Evolutionary conservation across 1,140 invertebrate species (phyloP), one percentile per base, ranked within the genome.

Genomic region (Aricia agestis): DNA sequence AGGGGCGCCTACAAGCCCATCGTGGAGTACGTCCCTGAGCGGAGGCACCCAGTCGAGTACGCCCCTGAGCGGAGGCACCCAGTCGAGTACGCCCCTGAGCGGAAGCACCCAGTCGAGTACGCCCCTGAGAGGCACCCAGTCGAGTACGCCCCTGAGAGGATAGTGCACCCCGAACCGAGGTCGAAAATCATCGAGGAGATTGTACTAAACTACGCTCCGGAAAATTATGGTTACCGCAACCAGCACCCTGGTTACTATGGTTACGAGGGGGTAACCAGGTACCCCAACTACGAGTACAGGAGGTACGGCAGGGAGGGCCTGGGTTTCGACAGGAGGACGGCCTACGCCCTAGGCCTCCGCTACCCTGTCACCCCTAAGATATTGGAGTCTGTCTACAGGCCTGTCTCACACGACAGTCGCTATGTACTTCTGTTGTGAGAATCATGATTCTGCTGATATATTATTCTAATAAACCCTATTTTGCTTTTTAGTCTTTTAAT

Each of bases 251-350:
- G 59, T 25, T 25, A 13, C 6, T 19, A 19, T 13, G 68, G 31
- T 61, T 69, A 59, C 36, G 17, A 11, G 3, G 6, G 32, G 6
- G 13, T 41, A 18, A 61, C 6, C n/a, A n/a, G 41, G 4, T 41
- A 18, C 1, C 68, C 68, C 2, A 18, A 69, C 31, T 69, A 65
- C 2, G 31, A 63, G 17, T 69, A 69, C 2, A 65, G 41, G 18
- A 36, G 18, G 9, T 36, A 63, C 41, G 68, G 68, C 13, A 32
- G 68, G 1, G 57, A 69, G 41, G 68, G 68, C 31, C 18, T 69
- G 10, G 68, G 68, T 13, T 69, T 69, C 58, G 68, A 69, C 32
- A 61, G 41, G 11, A 17, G 68, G 31, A 69, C 68, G 6, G 68
- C 68, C 13, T 69, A 69, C 68, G 68, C 68, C 10, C 58, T 69